A percentile compares a stretch with the other conserved stretches of the same genome.
Conservation (phyloP, 2,888 invertebrate genomes). For the Amblyteles armatorius region DNA sequence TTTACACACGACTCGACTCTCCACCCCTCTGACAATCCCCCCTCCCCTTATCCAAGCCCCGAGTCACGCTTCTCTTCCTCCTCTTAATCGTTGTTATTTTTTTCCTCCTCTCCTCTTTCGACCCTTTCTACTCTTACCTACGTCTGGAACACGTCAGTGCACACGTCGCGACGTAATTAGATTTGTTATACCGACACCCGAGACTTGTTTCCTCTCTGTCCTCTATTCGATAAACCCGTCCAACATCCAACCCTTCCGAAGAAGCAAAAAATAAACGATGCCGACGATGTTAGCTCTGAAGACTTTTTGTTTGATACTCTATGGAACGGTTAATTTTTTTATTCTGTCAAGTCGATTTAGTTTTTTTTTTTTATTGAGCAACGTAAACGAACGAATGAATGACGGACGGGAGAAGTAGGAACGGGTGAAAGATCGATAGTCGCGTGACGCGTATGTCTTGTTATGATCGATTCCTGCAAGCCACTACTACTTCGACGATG, state of each 20-base stretch:
- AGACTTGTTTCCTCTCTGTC: constrained; percentile 43
- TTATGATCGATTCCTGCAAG: constrained; percentile 65
- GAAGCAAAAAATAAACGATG: not conserved
- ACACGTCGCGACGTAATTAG: constrained; percentile 75
- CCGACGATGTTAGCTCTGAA: constrained; percentile 5
- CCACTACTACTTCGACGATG: constrained; percentile 23
- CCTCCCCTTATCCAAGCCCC: constrained; percentile 4
- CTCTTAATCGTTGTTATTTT: constrained; percentile 21
- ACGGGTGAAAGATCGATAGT: constrained; percentile 65
- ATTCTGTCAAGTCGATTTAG: constrained; percentile 10
- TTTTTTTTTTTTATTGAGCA: constrained; percentile 1
- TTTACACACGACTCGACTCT: constrained; percentile 33
- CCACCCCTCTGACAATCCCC: constrained; percentile 29
- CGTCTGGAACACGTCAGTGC: constrained; percentile 76
- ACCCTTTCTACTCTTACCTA: constrained; percentile 64
- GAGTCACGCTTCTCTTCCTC: not conserved
- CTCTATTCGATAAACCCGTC: not conserved
- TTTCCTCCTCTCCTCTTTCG: constrained; percentile 24
- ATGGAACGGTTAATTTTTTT: not conserved
- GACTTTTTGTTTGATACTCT: not conserved
- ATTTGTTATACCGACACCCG: constrained; percentile 66
- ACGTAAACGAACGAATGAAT: constrained; percentile 22
- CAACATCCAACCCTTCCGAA: not conserved
- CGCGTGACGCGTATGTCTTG: constrained; percentile 65
- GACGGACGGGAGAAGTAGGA: not conserved